phyloP scores from a whole-genome alignment of 2,888 invertebrate genomes.

The Cerastis rubricosa region DNA sequence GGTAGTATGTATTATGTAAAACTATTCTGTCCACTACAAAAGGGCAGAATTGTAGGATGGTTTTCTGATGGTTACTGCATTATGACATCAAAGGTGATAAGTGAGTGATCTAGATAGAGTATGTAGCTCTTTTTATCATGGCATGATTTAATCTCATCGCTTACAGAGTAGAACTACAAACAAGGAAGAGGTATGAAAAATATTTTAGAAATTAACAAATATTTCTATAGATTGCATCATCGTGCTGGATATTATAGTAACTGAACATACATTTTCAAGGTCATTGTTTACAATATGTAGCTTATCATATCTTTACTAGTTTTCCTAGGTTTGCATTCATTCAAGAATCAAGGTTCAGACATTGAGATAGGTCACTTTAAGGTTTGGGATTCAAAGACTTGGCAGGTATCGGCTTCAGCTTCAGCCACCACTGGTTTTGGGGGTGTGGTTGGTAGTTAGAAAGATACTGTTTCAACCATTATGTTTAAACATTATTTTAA shows the following conservation, averaged over 20 bases:
- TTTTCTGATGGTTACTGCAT: neutral
- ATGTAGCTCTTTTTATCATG: neutral
- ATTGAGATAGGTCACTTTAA: neutral
- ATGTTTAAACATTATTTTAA: no score
- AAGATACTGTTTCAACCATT: no score
- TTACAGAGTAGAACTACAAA: neutral
- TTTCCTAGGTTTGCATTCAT: neutral
- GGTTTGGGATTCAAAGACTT: neutral
- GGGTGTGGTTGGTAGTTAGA: no score
- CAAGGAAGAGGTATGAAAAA: neutral
- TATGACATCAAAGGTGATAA: neutral
- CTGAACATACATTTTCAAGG: neutral
- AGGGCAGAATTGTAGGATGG: neutral
- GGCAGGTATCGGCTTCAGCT: neutral
- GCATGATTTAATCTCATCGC: neutral
- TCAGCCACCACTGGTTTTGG: no score
- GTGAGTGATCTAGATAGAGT: neutral
- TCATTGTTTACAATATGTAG: neutral
- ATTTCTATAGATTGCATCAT: conserved; percentile 17
- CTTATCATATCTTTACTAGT: neutral
- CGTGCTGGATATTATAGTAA: neutral
- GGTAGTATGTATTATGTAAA: no score
- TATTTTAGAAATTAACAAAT: neutral
- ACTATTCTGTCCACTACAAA: no score
- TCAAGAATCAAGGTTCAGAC: neutral